phyloP scores from a whole-genome alignment of 2,888 invertebrate genomes.

The Acleris sparsana region DNA sequence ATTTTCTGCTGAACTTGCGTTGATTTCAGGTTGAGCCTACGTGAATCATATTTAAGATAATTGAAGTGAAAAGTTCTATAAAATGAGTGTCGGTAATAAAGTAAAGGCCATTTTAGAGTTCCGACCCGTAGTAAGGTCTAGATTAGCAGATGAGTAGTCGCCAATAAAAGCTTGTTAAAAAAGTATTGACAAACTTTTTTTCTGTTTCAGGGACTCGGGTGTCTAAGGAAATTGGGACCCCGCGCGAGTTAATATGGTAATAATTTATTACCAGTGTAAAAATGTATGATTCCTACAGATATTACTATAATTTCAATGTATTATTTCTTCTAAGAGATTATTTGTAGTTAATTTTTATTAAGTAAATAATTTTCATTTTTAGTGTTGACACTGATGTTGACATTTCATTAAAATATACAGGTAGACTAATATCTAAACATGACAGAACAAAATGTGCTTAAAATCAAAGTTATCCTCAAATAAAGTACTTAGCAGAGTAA shows the following conservation, averaged over 20 bases:
- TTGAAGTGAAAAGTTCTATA: too few species aligned
- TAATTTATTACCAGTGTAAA: constrained; percentile 23
- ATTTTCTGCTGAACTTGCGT: too few species aligned
- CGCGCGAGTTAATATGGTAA: constrained; percentile 65
- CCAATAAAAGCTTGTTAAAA: too few species aligned
- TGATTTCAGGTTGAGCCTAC: too few species aligned
- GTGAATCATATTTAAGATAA: too few species aligned
- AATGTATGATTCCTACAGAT: constrained; percentile 29
- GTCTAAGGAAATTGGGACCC: constrained; percentile 75
- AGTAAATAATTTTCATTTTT: constrained; percentile 1
- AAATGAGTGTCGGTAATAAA: too few species aligned
- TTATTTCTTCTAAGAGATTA: constrained; percentile 24
- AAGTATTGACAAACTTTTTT: constrained; percentile 4
- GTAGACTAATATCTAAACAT: not conserved
- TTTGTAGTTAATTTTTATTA: constrained; percentile 4
- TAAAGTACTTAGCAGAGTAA: constrained; percentile 14
- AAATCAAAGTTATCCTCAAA: too few species aligned
- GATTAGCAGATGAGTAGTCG: too few species aligned
- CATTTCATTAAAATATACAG: not conserved
- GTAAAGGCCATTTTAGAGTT: too few species aligned
- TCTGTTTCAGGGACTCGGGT: constrained; percentile 73
- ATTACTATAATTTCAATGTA: constrained; percentile 25
- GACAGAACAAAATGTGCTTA: not conserved
- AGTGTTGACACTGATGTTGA: not conserved
- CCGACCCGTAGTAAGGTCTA: too few species aligned